Conservation (phyloP, 30 jellyfish, hydroid and myxozoan species). For the Turritopsis rubra region DNA sequence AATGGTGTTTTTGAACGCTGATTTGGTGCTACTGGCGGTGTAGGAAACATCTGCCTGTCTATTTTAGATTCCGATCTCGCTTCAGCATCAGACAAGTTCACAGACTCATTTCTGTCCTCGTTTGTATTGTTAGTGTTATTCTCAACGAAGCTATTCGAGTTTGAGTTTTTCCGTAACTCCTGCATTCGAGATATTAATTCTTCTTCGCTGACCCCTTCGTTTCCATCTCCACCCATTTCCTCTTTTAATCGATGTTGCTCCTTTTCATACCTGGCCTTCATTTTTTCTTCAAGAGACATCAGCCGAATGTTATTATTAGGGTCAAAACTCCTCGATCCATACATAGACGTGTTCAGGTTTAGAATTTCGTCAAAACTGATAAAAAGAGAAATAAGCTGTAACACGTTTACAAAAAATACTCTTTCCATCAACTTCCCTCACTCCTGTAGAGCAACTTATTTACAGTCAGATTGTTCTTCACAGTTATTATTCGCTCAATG, state of each 20-base stretch:
- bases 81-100: neutral
- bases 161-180: neutral
- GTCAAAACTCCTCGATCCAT: neutral
- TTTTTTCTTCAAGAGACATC: neutral
- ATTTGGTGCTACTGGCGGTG: neutral
- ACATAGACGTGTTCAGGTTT: neutral
- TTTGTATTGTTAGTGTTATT: neutral
- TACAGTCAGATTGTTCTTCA: no score
- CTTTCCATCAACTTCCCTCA: no score
- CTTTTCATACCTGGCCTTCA: conserved; percentile 6
- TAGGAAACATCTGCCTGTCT: neutral
- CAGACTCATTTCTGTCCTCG: neutral
- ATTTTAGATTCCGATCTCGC: neutral
- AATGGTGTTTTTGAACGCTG: neutral
- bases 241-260: conserved; percentile 12
- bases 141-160: neutral
- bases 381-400: no score
- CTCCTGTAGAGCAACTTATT: no score
- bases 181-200: neutral
- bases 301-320: neutral
- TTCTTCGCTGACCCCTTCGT: neutral
- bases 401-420: no score
- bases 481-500: no score
- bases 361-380: neutral
- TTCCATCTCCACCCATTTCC: neutral